Evolutionary conservation across 2,113 vertebrate species (phyloP), one percentile per base, ranked within the genome.

Genomic region (Pristiophorus japonicus): DNA sequence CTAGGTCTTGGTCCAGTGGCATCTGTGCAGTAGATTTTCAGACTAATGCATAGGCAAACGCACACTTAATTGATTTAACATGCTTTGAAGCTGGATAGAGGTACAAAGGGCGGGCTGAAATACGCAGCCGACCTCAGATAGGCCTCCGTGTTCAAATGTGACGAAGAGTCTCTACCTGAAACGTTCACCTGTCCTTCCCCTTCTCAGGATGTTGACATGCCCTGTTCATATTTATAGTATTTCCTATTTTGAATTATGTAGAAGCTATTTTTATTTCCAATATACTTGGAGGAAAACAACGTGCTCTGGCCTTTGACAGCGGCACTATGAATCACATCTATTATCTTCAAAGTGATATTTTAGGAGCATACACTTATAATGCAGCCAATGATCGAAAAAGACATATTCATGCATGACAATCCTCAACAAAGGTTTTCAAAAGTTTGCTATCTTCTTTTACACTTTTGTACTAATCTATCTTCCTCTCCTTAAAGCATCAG

Each of bases 271-370:
- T 87, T 51, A 55, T 87, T 51, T 55, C 47, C 45, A 51, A 87
- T 51, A 51, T 87, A 22, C 11, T 87, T 87, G 6, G 51, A 87
- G 84, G 47, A 51, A 51, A 47, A 51, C 51, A 30, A 51, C 24
- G 27, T 24, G 67, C 22, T 30, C 27, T 24, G 27, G 8, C 45
- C 45, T 87, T 24, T 87, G 84, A 47, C 84, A 51, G 22, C 45
- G 42, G 63, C 62, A 95, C 24, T 95, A 22, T 66, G 47, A 95
- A 66, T 67, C 63, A 95, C 24, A 87, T 87, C 84, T 87, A 51
- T 27, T 51, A 87, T 87, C 84, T 51, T 24, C 14, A 67, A 67
- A 30, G 84, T 87, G 18, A 87, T 87, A 87, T 87, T 10, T 27
- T 10, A 47, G 24, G 24, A 87, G 7, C 20, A 51, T 30, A 42